A percentile compares a stretch with the other conserved stretches of the same genome.
These are phyloP conservation scores for Theodoxus fluviatilis DNA, from an alignment of 2,888 invertebrate species.

Conservation along the genomic window DNA sequence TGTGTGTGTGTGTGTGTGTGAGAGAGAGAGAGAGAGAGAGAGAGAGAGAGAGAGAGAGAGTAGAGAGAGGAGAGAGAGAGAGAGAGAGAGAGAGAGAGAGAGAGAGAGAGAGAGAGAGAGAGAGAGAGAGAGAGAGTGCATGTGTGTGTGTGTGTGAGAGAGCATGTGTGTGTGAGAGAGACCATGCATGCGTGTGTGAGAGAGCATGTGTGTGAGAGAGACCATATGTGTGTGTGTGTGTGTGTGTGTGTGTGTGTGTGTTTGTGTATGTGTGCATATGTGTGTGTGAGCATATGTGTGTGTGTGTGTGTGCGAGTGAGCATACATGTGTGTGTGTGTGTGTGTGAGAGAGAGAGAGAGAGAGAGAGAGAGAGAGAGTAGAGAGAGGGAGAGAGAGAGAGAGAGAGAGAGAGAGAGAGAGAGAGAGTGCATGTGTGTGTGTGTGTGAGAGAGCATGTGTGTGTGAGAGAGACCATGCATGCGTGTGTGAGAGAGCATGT, in stretches of 20 bases:
- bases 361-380: no score
- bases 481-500: not conserved
- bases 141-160: not conserved
- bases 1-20: constrained; percentile 9
- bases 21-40: constrained; percentile 3
- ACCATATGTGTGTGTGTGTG: constrained; percentile 24
- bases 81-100: constrained; percentile 10
- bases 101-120: not conserved
- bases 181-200: not conserved
- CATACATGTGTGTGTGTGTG: not conserved
- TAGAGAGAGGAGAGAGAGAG: constrained; percentile 4
- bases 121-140: not conserved
- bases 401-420: not conserved
- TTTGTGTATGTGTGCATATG: not conserved
- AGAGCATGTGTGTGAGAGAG: not conserved
- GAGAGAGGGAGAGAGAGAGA: not conserved
- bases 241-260: not conserved
- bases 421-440: not conserved
- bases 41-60: constrained; percentile 18
- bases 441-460: not conserved
- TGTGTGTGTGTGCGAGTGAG: constrained; percentile 2
- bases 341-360: no score
- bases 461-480: not conserved
- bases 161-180: not conserved
- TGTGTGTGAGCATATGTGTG: not conserved